Evolutionary conservation across 37 sponge, comb jelly and placozoan species (phyloP), one percentile per base, ranked within the genome.

Genomic region (Mnemiopsis leidyi): DNA sequence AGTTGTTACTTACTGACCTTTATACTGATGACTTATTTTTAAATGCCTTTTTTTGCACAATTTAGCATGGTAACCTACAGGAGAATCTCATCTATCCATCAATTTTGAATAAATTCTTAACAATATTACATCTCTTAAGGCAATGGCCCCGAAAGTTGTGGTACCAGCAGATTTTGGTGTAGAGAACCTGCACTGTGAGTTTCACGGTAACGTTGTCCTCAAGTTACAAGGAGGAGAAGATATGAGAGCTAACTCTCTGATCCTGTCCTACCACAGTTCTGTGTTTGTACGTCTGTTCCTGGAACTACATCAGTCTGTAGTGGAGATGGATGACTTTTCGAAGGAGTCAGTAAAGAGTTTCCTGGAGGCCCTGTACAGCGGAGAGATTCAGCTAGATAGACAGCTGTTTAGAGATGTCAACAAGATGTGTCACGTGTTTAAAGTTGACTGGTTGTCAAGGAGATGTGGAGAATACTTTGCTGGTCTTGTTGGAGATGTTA

Each of bases 231-330:
- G 73, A 69, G 82, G 82, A 29, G 82, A 79, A 21, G 34, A 28
- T 13, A 35, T 32, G 82, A 79, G 29, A 35, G 82, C 82, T 23
- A 79, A 79, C 82, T 79, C 82, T 7, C 36, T 79, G 20, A 79
- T 79, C 36, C 82, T 79, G 36, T 36, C 82, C 36, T 35, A 29
- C 23, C 35, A 79, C 82, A 79, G 82, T 79, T 20, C 82, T 33
- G 82, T 79, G 29, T 36, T 79, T 35, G 35, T 35, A 33, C 37
- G 32, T 2, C 35, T 79, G 34, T 79, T 35, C 35, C 20, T 36
- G 82, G 37, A 79, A 35, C 23, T 36, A 2, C 38, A 36, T 36
- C 82, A 36, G 82, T 5, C 21, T 1, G 36, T 3, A 5, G 16
- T 79, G 21, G 36, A 33, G 20, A 33, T 79, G 36, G 82, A 79